Evolutionary conservation across 2,797 vertebrate genomes (phyloP).

Genomic region (Galaxias olidus): DNA sequence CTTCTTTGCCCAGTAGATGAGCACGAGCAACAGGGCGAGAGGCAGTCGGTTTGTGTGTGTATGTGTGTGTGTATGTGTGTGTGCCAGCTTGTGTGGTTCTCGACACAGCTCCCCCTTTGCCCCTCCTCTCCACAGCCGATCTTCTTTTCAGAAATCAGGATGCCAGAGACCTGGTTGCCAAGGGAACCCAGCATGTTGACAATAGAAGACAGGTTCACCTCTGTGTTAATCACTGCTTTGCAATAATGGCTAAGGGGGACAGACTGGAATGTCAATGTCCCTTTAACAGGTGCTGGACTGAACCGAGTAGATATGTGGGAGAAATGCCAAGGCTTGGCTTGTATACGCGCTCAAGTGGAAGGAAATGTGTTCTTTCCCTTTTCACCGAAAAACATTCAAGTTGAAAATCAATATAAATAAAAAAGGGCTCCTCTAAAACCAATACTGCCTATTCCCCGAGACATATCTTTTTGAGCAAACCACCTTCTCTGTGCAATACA

Average conservation of each 20-base stretch:
- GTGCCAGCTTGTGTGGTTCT: neutral
- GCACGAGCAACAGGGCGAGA: conserved; percentile 57
- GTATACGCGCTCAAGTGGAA: conserved; percentile 21
- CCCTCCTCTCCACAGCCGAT: conserved; percentile 27
- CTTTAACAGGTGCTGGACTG: conserved; percentile 24
- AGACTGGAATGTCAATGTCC: conserved; percentile 15
- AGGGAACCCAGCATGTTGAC: conserved; percentile 71
- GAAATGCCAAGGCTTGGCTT: conserved; percentile 13
- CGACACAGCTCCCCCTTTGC: conserved; percentile 16
- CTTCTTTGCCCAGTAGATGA: conserved; percentile 65
- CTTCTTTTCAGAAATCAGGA: conserved; percentile 47
- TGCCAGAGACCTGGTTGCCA: conserved; percentile 69
- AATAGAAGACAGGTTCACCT: conserved; percentile 62
- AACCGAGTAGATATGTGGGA: conserved; percentile 26
- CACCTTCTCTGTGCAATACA: neutral
- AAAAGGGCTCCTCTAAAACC: conserved; percentile 43
- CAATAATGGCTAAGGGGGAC: conserved; percentile 39
- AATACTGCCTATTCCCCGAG: conserved; percentile 44
- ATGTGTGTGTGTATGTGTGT: neutral
- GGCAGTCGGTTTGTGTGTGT: conserved; percentile 20
- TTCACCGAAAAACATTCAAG: conserved; percentile 51
- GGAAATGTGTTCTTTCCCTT: conserved; percentile 41
- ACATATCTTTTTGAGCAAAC: conserved; percentile 11
- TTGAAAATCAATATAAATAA: conserved; percentile 57
- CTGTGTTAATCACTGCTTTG: conserved; percentile 63